Evolutionary conservation across 2,888 invertebrate genomes (phyloP).

Genomic region (Liopterus haemorrhoidalis): DNA sequence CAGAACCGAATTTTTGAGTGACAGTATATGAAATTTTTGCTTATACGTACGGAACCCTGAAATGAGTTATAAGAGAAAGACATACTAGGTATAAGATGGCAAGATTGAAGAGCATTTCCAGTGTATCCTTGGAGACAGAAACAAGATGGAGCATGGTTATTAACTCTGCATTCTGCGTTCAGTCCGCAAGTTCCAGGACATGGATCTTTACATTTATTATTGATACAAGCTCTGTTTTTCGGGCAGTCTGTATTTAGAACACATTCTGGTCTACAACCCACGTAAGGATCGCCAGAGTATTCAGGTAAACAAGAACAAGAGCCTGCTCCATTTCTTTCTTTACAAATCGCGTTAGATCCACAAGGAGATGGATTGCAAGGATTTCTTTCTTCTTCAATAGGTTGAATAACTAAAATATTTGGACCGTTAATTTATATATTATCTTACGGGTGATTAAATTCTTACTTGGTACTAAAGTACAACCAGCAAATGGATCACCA

Average conservation of each 20-base stretch:
- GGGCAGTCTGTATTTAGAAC: slow-evolving; percentile 77
- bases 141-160: slow-evolving; percentile 78
- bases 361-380: slow-evolving; percentile 85
- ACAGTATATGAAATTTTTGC: not conserved
- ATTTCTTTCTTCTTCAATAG: slow-evolving; percentile 58
- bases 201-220: slow-evolving; percentile 79
- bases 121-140: slow-evolving; percentile 70
- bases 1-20: not conserved
- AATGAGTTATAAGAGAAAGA: slow-evolving; percentile 5
- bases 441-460: not conserved
- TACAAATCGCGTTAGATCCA: slow-evolving; percentile 78
- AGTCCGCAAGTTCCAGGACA: slow-evolving; percentile 77
- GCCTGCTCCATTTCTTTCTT: slow-evolving; percentile 74
- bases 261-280: slow-evolving; percentile 80
- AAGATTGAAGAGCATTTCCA: slow-evolving; percentile 62
- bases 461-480: slow-evolving; percentile 44
- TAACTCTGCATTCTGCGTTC: slow-evolving; percentile 71
- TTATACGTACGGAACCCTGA: not conserved
- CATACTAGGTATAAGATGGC: slow-evolving; percentile 42
- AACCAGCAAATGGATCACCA: slow-evolving; percentile 81
- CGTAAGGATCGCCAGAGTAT: slow-evolving; percentile 82
- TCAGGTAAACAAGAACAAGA: slow-evolving; percentile 76
- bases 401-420: slow-evolving; percentile 48
- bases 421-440: slow-evolving; percentile 12
- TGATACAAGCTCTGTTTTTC: slow-evolving; percentile 69